Base-by-base conservation (phyloP, 2,797 vertebrate genomes). In the Novumbra hubbsi region DNA sequence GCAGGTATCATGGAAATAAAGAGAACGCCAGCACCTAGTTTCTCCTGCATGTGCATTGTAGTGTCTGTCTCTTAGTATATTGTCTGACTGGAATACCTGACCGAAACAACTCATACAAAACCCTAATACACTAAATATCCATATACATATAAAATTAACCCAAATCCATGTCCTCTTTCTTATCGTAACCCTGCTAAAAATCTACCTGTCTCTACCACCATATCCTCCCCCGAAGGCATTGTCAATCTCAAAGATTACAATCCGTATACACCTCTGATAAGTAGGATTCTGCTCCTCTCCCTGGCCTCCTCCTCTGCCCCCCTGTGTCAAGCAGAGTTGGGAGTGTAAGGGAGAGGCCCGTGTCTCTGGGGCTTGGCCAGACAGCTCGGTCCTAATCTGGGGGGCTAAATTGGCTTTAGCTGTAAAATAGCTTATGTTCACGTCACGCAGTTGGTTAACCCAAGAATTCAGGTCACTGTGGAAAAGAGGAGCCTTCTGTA, bases 401-500 rank as follows among this genome's bases (percentile, higher is more conserved):
- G 80, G 79, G 78, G 73, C 78, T 85, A 94, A 94, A 94, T 94
- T 94, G 93, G 93, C 93, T 94, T 94, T 94, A 90, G 81, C 79
- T 89, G 65, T 87, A 93, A 94, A 94, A 93, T 92, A 93, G 93
- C 93, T 94, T 94, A 94, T 79, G 88, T 88, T 84, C 84, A 92
- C 89, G 91, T 93, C 92, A 93, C 84, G 79, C 84, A 77, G 63
- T 32, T 83, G 84, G 88, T 81, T 88, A 85, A 72, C 81, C 81
- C 74, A 75, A 75, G 79, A 90, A 92, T 92, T 81, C 87, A 89
- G 93, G 92, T 94, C 93, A 92, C 81, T 66, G 60, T 85, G 84
- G 80, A 88, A 28, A 17, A 86, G 84, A 82, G 88, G 88, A 87
- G 82, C 84, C 80, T 80, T 60, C 4, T 15, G 74, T 91, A 91